A percentile compares a stretch with the other conserved stretches of the same genome.
Conservation (phyloP, 2,113 vertebrate species). For the Lipotes vexillifer region DNA sequence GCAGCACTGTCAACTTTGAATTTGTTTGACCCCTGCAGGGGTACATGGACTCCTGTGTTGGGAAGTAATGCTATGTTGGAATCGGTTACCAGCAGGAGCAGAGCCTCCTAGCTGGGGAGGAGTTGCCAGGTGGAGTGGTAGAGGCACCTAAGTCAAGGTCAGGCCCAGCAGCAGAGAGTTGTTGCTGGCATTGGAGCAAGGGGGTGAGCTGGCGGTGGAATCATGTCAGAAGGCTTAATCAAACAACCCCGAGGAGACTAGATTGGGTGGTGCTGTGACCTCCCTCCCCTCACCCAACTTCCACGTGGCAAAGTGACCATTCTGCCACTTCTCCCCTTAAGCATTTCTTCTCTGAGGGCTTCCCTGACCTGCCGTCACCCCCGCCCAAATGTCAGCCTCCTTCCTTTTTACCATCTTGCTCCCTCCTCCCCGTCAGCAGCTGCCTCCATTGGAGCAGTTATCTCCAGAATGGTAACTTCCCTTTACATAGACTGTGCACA, state of each 20-base stretch:
- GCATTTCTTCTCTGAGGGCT: not conserved
- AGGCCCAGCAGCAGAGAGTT: not conserved
- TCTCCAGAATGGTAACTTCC: not conserved
- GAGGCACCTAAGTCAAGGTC: not conserved
- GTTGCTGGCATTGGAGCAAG: not conserved
- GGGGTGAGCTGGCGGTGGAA: not conserved
- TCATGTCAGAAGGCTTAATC: not conserved
- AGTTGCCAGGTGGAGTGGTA: not conserved
- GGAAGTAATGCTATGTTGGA: not conserved
- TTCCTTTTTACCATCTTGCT: not conserved
- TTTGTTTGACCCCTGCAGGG: not conserved
- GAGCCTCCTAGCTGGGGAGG: not conserved
- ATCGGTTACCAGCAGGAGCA: not conserved
- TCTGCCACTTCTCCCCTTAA: not conserved
- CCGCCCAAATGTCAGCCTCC: not conserved
- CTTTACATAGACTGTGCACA: not conserved
- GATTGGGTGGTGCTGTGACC: not conserved
- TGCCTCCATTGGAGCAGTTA: not conserved
- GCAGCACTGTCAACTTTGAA: not conserved
- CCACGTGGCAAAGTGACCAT: not conserved
- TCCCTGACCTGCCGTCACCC: not conserved
- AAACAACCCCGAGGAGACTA: not conserved
- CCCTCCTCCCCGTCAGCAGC: too few relatives aligned
- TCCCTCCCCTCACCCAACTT: too few relatives aligned
- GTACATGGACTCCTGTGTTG: not conserved